phyloP scores from a whole-genome alignment of 2,888 invertebrate species.

The Rhamphomyia laevipes region DNA sequence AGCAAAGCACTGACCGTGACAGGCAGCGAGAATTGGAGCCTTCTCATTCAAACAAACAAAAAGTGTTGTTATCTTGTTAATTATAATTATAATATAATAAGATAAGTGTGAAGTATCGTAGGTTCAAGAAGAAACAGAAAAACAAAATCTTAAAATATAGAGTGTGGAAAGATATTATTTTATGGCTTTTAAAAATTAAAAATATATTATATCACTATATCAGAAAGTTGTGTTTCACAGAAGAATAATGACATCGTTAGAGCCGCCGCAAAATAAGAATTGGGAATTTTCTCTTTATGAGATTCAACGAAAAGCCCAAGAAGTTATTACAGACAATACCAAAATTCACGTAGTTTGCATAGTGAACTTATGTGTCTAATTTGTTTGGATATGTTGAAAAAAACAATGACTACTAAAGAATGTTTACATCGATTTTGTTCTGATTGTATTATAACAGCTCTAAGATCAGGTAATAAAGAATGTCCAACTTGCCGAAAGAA shows the following conservation, averaged over 20 bases:
- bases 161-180: too few species aligned
- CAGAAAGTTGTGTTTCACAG: too few species aligned
- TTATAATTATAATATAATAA: too few species aligned
- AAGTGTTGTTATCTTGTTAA: too few species aligned
- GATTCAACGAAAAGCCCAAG: constrained; percentile 88
- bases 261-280: constrained; percentile 73
- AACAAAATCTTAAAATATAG: too few species aligned
- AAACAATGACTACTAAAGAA: constrained; percentile 99
- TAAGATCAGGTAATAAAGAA: constrained; percentile 96
- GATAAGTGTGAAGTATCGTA: too few species aligned
- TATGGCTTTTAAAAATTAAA: too few species aligned
- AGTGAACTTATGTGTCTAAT: constrained; percentile 98
- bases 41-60: too few species aligned
- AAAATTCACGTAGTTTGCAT: constrained; percentile 88
- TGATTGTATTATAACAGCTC: constrained; percentile 95
- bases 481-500: constrained; percentile 99
- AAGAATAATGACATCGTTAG: constrained; percentile 64
- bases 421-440: constrained; percentile 98
- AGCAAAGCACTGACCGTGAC: too few species aligned
- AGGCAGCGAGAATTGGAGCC: too few species aligned
- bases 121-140: too few species aligned
- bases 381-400: constrained; percentile 96
- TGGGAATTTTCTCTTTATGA: constrained; percentile 97
- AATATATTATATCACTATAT: too few species aligned
- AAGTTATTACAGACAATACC: constrained; percentile 81